Conservation (phyloP, 1,140 invertebrate genomes). For the Spodoptera litura region DNA sequence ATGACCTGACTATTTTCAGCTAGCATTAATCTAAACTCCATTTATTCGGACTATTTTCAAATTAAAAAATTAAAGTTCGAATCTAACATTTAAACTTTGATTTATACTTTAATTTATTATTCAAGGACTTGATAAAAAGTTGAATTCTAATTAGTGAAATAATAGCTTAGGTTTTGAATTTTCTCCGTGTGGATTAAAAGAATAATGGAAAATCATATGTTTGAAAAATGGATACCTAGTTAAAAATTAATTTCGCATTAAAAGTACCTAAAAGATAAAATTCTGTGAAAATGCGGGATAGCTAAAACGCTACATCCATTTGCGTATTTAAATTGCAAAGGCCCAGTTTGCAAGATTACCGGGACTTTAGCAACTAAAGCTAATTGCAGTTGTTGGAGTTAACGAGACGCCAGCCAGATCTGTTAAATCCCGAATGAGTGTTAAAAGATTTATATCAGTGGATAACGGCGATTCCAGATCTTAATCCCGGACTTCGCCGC, state of each 20-base stretch:
- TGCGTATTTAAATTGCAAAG: conserved; percentile 72
- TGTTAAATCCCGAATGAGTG: conserved; percentile 74
- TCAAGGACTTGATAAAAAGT: conserved; percentile 30
- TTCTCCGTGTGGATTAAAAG: not conserved
- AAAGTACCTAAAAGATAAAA: conserved; percentile 1
- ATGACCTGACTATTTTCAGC: conserved; percentile 26
- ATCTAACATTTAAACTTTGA: conserved; percentile 22
- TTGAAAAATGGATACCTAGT: not conserved
- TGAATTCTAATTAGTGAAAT: conserved; percentile 37
- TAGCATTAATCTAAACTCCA: conserved; percentile 34
- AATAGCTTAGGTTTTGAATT: conserved; percentile 14
- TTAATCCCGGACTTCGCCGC: conserved; percentile 66
- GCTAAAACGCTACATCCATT: conserved; percentile 52
- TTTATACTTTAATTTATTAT: conserved; percentile 44
- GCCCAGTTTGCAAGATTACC: conserved; percentile 72
- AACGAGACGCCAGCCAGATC: conserved; percentile 67
- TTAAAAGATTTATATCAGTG: conserved; percentile 84
- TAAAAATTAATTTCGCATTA: conserved; percentile 10
- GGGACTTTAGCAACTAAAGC: conserved; percentile 64
- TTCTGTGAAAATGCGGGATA: conserved; percentile 6
- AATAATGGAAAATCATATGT: conserved; percentile 3
- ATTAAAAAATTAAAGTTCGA: conserved; percentile 45
- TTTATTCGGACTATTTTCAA: conserved; percentile 40
- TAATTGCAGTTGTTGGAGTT: conserved; percentile 80
- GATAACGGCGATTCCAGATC: conserved; percentile 64